Percentiles rank a stretch among this genome's conserved stretches.
These are phyloP conservation scores for Doris montereyensis DNA, from an alignment of 2,888 invertebrate genomes.

Conservation along the genomic window DNA sequence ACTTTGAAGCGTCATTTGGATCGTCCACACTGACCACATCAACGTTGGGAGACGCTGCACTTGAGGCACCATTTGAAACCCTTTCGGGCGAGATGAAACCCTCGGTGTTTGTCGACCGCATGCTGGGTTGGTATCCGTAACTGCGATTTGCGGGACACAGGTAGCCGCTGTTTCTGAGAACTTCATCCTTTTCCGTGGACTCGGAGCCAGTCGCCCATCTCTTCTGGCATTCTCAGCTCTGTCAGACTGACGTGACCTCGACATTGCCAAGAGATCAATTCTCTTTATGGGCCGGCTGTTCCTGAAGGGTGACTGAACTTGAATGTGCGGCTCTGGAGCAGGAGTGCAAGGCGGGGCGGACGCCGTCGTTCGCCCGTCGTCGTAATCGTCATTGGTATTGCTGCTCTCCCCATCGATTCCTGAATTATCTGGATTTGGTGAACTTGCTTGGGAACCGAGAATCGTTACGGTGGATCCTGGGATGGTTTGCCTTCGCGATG, in stretches of 20 bases:
- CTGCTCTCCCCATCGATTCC: background rate
- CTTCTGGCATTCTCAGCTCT: conserved; percentile 40
- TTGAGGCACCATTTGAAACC: conserved; percentile 18
- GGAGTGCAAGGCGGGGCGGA: conserved; percentile 47
- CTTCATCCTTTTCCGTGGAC: conserved; percentile 40
- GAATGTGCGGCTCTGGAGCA: conserved; percentile 37
- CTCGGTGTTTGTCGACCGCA: conserved; percentile 9
- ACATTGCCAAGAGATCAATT: conserved; percentile 41
- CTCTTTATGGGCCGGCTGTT: conserved; percentile 35
- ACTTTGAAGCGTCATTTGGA: conserved; percentile 34
- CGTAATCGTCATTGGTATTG: conserved; percentile 24
- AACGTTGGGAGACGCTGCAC: conserved; percentile 36
- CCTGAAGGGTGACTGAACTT: conserved; percentile 36
- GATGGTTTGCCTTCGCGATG: conserved; percentile 9
- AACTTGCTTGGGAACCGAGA: too few species aligned
- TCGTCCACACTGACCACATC: conserved; percentile 44
- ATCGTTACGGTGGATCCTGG: conserved; percentile 24
- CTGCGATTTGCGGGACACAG: conserved; percentile 27
- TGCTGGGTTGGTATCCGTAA: background rate
- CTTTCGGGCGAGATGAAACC: conserved; percentile 32
- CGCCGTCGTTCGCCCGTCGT: conserved; percentile 41
- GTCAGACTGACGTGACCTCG: conserved; percentile 40
- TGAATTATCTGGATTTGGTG: too few species aligned
- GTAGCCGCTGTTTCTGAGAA: conserved; percentile 35
- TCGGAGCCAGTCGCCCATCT: conserved; percentile 38